Evolutionary conservation across 1,140 invertebrate genomes (phyloP).

Genomic region (Holotrichia oblita): DNA sequence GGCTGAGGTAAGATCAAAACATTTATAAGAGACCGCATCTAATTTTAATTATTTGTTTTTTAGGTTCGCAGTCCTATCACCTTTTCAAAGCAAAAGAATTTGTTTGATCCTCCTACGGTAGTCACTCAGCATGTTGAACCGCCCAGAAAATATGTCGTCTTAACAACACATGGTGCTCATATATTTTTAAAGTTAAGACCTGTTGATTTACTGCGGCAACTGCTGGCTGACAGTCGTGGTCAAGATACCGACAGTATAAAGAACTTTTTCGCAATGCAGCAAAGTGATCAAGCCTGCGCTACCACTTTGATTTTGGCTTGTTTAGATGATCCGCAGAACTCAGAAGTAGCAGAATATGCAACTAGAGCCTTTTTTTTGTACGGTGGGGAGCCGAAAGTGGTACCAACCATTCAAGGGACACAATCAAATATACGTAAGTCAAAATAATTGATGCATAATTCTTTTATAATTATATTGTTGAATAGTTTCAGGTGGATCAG

Average conservation of each 20-base stretch:
- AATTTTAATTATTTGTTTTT: neutral
- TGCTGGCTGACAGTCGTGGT: constrained; percentile 83
- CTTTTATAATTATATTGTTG: neutral
- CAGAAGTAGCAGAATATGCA: constrained; percentile 85
- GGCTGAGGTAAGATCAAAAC: constrained; percentile 63
- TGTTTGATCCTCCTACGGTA: constrained; percentile 68
- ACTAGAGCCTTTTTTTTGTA: constrained; percentile 92
- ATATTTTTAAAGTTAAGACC: constrained; percentile 85
- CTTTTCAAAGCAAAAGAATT: constrained; percentile 50
- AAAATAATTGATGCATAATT: neutral
- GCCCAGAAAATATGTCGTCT: constrained; percentile 81
- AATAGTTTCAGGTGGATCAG: constrained; percentile 49
- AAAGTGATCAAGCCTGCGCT: constrained; percentile 87
- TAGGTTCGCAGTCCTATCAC: neutral
- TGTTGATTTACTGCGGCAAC: constrained; percentile 83
- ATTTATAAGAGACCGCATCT: too few relatives aligned
- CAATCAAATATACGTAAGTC: constrained; percentile 4
- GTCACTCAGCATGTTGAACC: constrained; percentile 81
- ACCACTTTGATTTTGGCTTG: constrained; percentile 88
- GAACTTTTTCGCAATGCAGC: constrained; percentile 85
- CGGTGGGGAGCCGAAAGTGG: constrained; percentile 76
- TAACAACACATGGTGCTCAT: constrained; percentile 88
- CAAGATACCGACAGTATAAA: constrained; percentile 86
- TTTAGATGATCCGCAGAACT: constrained; percentile 71
- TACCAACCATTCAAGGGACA: neutral